Conservation (phyloP, 2,888 invertebrate genomes). For the Volucella bombylans region DNA sequence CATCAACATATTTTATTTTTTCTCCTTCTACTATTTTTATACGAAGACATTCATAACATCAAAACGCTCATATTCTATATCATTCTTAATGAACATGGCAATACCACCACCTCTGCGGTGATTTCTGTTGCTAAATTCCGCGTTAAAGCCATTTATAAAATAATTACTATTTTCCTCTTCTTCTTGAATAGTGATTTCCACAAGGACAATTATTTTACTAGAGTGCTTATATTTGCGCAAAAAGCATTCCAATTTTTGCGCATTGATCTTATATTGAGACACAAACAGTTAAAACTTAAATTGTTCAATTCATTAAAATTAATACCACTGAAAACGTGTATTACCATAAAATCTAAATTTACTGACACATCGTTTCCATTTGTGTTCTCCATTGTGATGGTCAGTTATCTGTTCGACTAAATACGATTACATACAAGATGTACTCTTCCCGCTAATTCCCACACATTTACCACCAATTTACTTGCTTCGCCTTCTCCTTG, state of each 20-base stretch:
- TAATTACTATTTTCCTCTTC: too few species aligned
- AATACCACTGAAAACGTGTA: slow-evolving; percentile 15
- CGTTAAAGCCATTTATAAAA: too few species aligned
- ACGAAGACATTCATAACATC: too few species aligned
- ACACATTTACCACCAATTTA: slow-evolving; percentile 15
- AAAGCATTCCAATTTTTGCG: slow-evolving; percentile 19
- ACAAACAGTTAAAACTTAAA: neutral
- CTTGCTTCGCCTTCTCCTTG: slow-evolving; percentile 20
- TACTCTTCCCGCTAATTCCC: slow-evolving; percentile 30
- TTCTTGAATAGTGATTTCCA: too few species aligned
- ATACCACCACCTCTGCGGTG: too few species aligned
- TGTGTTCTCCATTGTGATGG: slow-evolving; percentile 21
- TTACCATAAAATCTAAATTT: slow-evolving; percentile 23
- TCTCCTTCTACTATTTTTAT: too few species aligned
- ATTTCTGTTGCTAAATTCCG: too few species aligned
- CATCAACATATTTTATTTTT: too few species aligned
- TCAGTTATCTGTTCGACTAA: slow-evolving; percentile 4
- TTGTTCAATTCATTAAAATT: neutral
- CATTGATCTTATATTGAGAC: slow-evolving; percentile 18
- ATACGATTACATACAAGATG: neutral
- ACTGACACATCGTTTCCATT: slow-evolving; percentile 7
- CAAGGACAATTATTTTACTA: neutral
- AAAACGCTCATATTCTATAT: slow-evolving; percentile 40
- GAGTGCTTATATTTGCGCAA: slow-evolving; percentile 3
- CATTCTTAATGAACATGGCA: too few species aligned